Evolutionary conservation across 2,113 vertebrate genomes (phyloP), one percentile per base, ranked within the genome.

Genomic region (Oreochromis niloticus): DNA sequence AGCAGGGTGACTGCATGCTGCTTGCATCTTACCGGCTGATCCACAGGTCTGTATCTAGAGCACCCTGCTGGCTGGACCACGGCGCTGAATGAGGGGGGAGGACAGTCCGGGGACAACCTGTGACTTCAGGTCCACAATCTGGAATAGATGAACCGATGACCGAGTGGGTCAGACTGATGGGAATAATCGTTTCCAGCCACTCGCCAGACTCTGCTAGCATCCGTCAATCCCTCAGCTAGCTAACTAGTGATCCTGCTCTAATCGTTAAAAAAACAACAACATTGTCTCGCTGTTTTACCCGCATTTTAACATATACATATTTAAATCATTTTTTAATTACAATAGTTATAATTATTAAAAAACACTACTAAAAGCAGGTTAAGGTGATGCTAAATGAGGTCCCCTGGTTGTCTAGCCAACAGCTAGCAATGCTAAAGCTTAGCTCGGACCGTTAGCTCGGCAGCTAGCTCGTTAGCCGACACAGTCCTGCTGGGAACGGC

Each of bases 401-500:
- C 13, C 81, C 48, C 39, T 39, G 73, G 59, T 22, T 46, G n/a
- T 5, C 36, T 79, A 86, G 83, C 89, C 34, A 7, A 7, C 10
- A 27, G 68, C n/a, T 88, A 81, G 46, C 85, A 10, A 4, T n/a
- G 85, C 86, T 91, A 94, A 43, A 61, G n/a, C 56, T 82, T 94
- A 93, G 94, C 94, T 50, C 3, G 32, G 27, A 79, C 80, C 3
- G 73, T 52, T 94, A 92, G 92, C 93, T 46, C 6, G 12, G 63
- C 90, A n/a, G 91, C 93, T 95, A 96, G 48, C 86, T 12, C 4
- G 7, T 48, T 83, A 91, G 91, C 89, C 16, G 82, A 36, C 43
- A n/a, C 3, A 22, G 52, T 80, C 16, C 71, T n/a, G 32, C 87
- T 48, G 73, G 6, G 22, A 83, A 52, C 24, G 10, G 87, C 57